A percentile compares a stretch with the other conserved stretches of the same genome.
These are phyloP conservation scores for Lepidotrigona ventralis DNA, from an alignment of 1,140 invertebrate genomes.

Conservation along the genomic window DNA sequence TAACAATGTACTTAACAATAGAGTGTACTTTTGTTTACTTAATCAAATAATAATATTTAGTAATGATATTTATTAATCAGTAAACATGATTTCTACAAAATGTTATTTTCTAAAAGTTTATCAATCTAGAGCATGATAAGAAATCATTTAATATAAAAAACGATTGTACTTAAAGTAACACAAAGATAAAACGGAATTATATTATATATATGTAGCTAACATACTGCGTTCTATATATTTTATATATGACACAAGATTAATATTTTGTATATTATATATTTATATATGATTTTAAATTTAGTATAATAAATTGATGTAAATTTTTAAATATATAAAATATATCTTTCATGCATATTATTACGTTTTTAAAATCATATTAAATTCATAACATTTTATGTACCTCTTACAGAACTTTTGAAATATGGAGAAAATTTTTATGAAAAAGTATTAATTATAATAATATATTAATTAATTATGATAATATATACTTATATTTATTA, in stretches of 20 bases:
- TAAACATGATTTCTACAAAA: background rate
- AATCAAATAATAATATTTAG: background rate
- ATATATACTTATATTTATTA: constrained; percentile 6
- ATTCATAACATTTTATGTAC: background rate
- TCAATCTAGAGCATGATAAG: background rate
- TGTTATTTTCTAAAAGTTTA: background rate
- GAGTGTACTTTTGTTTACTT: background rate
- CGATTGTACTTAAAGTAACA: constrained; percentile 9
- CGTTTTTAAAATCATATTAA: background rate
- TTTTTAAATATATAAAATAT: constrained; percentile 8
- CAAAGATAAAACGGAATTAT: background rate
- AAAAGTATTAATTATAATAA: constrained; percentile 17
- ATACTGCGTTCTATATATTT: constrained; percentile 23
- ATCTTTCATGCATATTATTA: constrained; percentile 8
- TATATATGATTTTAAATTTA: constrained; percentile 12
- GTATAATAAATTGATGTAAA: background rate
- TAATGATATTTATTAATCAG: constrained; percentile 2
- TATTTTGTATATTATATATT: constrained; percentile 25
- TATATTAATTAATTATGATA: background rate
- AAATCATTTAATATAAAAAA: constrained; percentile 3
- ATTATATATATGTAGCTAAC: background rate
- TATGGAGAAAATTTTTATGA: background rate
- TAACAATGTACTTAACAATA: background rate
- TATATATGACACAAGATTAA: constrained; percentile 14
- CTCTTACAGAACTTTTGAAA: constrained; percentile 1